Base-by-base conservation (phyloP, 1,140 invertebrate species). In the Calosoma granatense region DNA sequence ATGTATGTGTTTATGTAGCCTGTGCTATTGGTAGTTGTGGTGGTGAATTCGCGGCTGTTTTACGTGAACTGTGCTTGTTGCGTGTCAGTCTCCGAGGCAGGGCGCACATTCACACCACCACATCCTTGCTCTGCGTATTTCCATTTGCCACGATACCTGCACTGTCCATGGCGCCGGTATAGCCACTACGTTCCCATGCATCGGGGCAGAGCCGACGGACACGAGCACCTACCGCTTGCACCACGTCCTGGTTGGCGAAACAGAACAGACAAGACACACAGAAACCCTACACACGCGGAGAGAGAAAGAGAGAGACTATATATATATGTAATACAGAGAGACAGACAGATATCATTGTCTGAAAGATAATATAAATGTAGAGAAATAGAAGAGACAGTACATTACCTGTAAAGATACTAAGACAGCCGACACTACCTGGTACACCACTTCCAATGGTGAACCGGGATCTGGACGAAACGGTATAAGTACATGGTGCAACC, bases 201-300 rank as follows among this genome's bases (percentile, higher is more conserved):
- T 56, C 60, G 57, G 73, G 70, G 56, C 67, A 19, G 56, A 58
- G 62, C 19, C 73, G 69, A 58, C 72, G 70, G 2, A 74, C 57
- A 41, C 72, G 65, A n/a, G 64, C 69, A 22, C 71, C 69, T 2
- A 76, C 65, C 9, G 75, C 74, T 15, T 72, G 70, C 51, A 73
- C 69, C 12, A 94, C 92, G 77, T 94, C 90, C 60, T 90, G 88
- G 70, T 95, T 94, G 64, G 87, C 89, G 74, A 94, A 94, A 67
- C 92, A 95, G 69, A 94, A 93, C 2, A 95, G 75, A 20, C 90
- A 78, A 0, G 90, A 83, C 0, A 94, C 88, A 59, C 86, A 87
- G 11, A 92, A 77, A 54, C 92, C 92, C 87, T 94, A 74, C 12
- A 76, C 74, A 69, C 64, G 6, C 26, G 55, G 62, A 21, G 23